Percentiles rank a stretch among this genome's conserved stretches.
Evolutionary conservation across 1,140 invertebrate species (phyloP).

Genomic region (Ruditapes philippinarum): DNA sequence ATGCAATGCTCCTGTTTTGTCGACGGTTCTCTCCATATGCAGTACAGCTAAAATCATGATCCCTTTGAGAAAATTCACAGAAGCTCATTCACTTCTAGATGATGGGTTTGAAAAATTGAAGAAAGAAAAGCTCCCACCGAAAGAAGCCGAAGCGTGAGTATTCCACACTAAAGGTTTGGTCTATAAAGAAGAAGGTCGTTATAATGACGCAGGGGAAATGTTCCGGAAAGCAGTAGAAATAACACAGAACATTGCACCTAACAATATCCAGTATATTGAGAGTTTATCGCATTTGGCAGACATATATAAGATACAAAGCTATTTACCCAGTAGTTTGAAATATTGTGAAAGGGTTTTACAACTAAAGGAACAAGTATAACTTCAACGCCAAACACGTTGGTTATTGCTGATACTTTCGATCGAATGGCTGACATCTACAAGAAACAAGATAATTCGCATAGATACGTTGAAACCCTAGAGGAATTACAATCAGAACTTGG

Average conservation of each 20-base stretch:
- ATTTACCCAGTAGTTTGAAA: not conserved
- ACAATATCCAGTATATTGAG: not conserved
- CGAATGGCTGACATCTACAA: slow-evolving; percentile 14
- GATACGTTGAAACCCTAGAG: slow-evolving; percentile 22
- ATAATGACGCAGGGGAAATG: not conserved
- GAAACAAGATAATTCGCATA: not conserved
- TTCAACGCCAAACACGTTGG: not conserved
- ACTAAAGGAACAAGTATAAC: not conserved
- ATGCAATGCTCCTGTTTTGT: no score
- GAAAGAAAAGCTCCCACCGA: not conserved
- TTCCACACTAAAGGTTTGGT: slow-evolving; percentile 51
- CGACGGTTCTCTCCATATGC: no score
- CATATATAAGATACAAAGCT: not conserved
- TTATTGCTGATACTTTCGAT: slow-evolving; percentile 29
- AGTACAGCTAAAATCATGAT: no score
- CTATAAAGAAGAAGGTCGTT: not conserved
- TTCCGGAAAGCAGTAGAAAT: slow-evolving; percentile 29
- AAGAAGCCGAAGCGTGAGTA: not conserved
- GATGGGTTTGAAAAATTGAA: slow-evolving; percentile 10
- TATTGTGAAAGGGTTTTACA: not conserved
- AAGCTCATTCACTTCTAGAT: no score
- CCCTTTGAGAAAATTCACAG: no score
- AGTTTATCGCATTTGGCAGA: slow-evolving; percentile 37
- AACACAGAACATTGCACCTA: not conserved
- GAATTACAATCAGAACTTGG: slow-evolving; percentile 8